phyloP scores from a whole-genome alignment of 23 tunicate species.

The Trididemnum nubilum region DNA sequence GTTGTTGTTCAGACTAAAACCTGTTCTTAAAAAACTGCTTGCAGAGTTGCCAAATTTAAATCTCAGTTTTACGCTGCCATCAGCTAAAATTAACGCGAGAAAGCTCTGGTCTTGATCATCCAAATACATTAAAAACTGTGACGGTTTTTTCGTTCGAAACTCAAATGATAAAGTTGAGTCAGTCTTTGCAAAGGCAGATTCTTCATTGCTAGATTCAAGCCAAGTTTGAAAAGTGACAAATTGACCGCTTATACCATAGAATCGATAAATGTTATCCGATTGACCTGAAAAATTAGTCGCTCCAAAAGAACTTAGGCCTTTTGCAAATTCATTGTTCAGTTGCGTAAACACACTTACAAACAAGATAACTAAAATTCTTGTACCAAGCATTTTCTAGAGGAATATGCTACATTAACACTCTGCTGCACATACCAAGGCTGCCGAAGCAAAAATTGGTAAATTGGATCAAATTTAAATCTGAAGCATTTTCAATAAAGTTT shows the following conservation, averaged over 20 bases:
- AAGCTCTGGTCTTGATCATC: constrained; percentile 51
- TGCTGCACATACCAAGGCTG: no score
- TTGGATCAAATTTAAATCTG: no score
- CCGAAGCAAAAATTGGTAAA: no score
- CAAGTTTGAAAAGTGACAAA: constrained; percentile 8
- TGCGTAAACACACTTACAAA: no score
- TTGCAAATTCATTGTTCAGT: no score
- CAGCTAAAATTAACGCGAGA: constrained; percentile 26
- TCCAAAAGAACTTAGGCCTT: no score
- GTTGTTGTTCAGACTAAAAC: constrained; percentile 42
- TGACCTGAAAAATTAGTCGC: no score
- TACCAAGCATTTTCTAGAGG: no score
- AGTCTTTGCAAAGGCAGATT: background rate
- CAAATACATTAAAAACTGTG: constrained; percentile 47
- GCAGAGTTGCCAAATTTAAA: constrained; percentile 50
- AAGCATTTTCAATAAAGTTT: no score
- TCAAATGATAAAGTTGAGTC: constrained; percentile 35
- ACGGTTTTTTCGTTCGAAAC: constrained; percentile 32
- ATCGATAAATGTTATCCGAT: constrained; percentile 7
- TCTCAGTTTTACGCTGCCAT: constrained; percentile 26
- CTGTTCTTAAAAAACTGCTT: constrained; percentile 16
- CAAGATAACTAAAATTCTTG: no score
- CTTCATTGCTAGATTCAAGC: background rate
- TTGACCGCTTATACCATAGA: constrained; percentile 3
- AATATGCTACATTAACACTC: no score